Base-by-base conservation (phyloP, 2,113 vertebrate species). In the Cheirogaleus medius region DNA sequence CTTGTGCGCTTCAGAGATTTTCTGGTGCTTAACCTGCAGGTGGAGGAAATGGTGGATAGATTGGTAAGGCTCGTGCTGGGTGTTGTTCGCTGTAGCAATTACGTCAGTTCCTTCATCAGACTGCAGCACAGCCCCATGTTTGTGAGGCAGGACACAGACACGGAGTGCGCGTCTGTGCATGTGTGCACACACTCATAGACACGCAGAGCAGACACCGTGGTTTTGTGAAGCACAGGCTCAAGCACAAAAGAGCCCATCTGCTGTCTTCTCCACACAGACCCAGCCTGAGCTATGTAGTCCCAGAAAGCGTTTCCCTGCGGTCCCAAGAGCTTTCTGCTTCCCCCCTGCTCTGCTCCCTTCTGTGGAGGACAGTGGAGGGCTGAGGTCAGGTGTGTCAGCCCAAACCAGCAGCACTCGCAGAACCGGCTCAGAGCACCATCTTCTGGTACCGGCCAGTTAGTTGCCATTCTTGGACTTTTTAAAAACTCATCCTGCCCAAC, bases 401-500 rank as follows among this genome's bases (percentile, higher is more conserved):
- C 96, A 94, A 63, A 86, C 77, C 96, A 49, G 89, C 66, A 34
- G 34, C 52, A 92, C 97, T 88, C 96, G 66, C 80, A 78, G 42
- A 82, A 87, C 90, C 93, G 68, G n/a, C 96, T 87, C 88, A 96
- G 96, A 94, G 96, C 95, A 94, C 98, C 98, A 95, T 96, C 98
- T 97, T 84, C 97, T 97, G 97, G 97, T 87, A 58, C 71, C 87
- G 42, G 0, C n/a, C 73, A 56, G 39, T 77, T 87, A 92, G 39
- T 97, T 98, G 96, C 90, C 42, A 6, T 56, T 34, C 49, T 73
- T 49, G 5, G 66, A 42, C 71, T 6, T 47, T 11, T 15, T 54
- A 76, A 89, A 95, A 95, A 66, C 82, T 97, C 89, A 71, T 82
- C 78, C 63, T 13, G 15, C 68, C 98, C 87, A 89, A 87, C 83